Evolutionary conservation across 35 echinoderm and acorn worm species (phyloP).

Genomic region (Acanthaster planci): DNA sequence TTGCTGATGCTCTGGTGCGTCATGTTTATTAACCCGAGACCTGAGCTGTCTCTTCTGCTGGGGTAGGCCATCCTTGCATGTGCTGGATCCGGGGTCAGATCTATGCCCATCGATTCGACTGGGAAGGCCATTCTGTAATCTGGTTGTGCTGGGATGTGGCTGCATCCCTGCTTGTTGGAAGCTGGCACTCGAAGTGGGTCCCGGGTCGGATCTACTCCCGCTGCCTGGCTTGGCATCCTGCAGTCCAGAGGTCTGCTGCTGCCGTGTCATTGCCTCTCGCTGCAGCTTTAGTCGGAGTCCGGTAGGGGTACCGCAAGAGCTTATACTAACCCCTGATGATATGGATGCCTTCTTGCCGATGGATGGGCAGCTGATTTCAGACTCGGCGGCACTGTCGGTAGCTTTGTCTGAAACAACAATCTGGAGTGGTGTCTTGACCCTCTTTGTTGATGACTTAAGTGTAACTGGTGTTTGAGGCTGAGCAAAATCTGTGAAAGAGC

Average conservation of each 20-base stretch:
- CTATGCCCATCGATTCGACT: background rate
- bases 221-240: background rate
- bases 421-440: constrained; percentile 62
- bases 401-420: constrained; percentile 48
- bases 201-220: background rate
- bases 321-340: background rate
- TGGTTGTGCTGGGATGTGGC: no score
- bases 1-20: background rate
- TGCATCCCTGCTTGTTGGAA: no score
- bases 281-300: background rate
- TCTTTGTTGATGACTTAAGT: constrained; percentile 27
- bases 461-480: constrained; percentile 50
- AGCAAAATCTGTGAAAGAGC: background rate
- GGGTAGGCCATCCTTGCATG: background rate
- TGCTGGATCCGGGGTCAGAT: background rate
- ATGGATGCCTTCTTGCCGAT: constrained; percentile 15
- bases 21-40: background rate
- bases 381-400: background rate
- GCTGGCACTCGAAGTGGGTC: background rate
- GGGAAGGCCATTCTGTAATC: no score
- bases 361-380: background rate
- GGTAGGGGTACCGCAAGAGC: background rate
- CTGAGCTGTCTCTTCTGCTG: background rate
- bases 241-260: background rate
- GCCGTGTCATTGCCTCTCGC: background rate